These are phyloP conservation scores for Habroteleia sp. DNA, from an alignment of 2,888 invertebrate species.

Conservation along the genomic window DNA sequence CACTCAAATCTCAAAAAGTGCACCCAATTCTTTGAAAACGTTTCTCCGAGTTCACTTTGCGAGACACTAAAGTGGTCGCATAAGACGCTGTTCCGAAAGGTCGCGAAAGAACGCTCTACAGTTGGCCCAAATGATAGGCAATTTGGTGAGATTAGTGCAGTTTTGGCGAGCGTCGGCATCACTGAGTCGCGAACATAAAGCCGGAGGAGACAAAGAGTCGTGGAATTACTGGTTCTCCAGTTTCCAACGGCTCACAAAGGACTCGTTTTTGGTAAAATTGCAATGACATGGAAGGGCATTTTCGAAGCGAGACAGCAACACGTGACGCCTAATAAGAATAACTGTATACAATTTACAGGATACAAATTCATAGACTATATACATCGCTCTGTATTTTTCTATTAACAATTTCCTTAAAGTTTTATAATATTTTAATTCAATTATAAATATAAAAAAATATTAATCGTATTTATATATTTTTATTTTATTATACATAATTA, in stretches of 20 bases:
- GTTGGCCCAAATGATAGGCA: constrained; percentile 51
- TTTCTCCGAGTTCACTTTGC: constrained; percentile 1
- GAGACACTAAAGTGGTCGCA: constrained; percentile 5
- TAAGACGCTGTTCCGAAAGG: constrained; percentile 14
- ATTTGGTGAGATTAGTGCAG: constrained; percentile 56
- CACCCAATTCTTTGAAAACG: constrained; percentile 5
- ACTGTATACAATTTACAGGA: no score
- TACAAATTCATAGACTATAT: no score
- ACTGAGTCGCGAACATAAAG: constrained; percentile 28
- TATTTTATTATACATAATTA: no score
- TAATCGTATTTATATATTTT: no score
- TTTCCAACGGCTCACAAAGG: constrained; percentile 48
- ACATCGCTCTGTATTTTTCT: no score
- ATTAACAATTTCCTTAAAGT: no score
- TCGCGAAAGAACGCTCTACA: constrained; percentile 33
- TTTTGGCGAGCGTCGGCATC: constrained; percentile 42
- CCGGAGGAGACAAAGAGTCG: constrained; percentile 41
- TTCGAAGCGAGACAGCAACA: constrained; percentile 23
- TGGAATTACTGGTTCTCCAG: constrained; percentile 51
- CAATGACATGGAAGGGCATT: constrained; percentile 32
- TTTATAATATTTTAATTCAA: no score
- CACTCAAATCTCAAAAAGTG: constrained; percentile 5
- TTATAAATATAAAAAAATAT: no score
- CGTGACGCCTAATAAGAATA: no score
- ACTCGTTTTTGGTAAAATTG: constrained; percentile 42